Base-by-base conservation (phyloP, 1,140 invertebrate species). In the Dreissena polymorpha region DNA sequence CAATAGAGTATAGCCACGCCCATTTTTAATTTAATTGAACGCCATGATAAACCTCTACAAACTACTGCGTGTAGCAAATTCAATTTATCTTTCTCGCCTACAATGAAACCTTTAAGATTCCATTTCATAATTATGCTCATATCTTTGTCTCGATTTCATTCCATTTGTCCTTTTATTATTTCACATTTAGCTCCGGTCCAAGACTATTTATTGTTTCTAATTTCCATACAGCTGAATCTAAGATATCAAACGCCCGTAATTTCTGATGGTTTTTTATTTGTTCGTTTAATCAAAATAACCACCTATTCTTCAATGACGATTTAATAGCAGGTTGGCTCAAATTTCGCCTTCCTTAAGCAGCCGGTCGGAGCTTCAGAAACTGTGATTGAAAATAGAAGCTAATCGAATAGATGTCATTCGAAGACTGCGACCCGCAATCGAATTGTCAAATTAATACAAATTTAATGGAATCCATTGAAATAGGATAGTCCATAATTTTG, bases 361-460 rank as follows among this genome's bases (percentile, higher is more conserved):
- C 57, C 55, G 55, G 68, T 74, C 79, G 71, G 73, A 67, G 8
- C 49, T 23, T 53, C 70, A 39, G 39, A 39, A 39, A 39, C 39
- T 8, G 39, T 63, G 70, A 82, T 82, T 82, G 70, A 82, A 72
- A 73, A 74, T 74, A 74, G 79, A 82, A 82, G 65, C 63, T 67
- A 82, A 74, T 82, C 79, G 79, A 73, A 82, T 82, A 82, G 70
- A 82, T 82, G 79, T 82, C 79, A 72, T 55, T 67, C 57, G n/a
- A 53, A 29, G 49, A 21, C 55, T 27, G 5, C 68, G 71, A 74
- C 70, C 70, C 50, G 63, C 79, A 82, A 82, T 82, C 71, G 60
- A 82, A 82, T 82, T 82, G 79, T 82, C 79, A 82, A 82, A 74
- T 82, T 82, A 82, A 82, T 82, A 82, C 79, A 82, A 82, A 82